Percentiles rank a stretch among this genome's conserved stretches.
These are phyloP conservation scores for Isaurus tuberculatus DNA, from an alignment of 92 coral and sea anemone species.

Conservation along the genomic window DNA sequence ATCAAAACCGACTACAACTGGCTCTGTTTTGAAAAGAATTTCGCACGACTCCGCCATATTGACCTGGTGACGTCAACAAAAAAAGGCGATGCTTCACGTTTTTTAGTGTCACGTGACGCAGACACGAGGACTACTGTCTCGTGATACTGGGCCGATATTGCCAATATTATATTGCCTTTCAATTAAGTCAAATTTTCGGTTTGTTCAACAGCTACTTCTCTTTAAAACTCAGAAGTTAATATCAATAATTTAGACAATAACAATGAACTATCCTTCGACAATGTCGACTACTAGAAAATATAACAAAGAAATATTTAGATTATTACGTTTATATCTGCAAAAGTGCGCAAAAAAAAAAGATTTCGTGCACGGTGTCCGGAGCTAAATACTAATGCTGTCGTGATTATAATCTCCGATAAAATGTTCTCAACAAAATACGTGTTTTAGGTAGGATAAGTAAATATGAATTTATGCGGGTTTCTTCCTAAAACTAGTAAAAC, in stretches of 20 bases:
- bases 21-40: conserved; percentile 42
- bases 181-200: background rate
- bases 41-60: conserved; percentile 50
- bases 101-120: conserved; percentile 32
- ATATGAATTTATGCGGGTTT: too few relatives aligned
- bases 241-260: background rate
- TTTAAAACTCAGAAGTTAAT: background rate
- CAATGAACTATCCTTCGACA: background rate
- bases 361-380: background rate
- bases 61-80: conserved; percentile 52
- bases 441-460: conserved; percentile 24
- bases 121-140: conserved; percentile 7
- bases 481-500: too few relatives aligned
- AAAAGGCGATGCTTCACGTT: conserved; percentile 45
- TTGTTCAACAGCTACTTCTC: background rate
- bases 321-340: background rate
- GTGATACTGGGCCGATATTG: conserved; percentile 22
- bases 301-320: background rate
- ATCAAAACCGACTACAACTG: conserved; percentile 39
- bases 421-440: background rate
- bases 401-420: conserved; percentile 4
- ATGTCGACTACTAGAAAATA: background rate
- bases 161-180: conserved; percentile 36
- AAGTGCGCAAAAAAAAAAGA: background rate
- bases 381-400: background rate